phyloP scores from a whole-genome alignment of 2,797 vertebrate species.

The Graptemys geographica region DNA sequence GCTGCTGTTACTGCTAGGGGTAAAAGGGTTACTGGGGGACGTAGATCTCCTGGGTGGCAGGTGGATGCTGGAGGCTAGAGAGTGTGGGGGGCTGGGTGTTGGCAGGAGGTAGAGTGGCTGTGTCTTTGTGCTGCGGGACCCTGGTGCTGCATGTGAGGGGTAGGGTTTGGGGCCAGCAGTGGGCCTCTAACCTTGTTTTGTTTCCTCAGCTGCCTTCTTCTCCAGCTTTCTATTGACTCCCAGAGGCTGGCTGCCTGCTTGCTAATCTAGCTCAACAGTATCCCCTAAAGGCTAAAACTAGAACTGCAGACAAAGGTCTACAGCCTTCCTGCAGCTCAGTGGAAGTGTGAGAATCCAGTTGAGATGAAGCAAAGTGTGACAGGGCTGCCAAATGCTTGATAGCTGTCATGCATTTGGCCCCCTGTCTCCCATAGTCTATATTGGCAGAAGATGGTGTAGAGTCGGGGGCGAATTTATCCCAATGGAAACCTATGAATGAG shows the following conservation, averaged over 20 bases:
- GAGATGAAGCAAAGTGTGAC: neutral
- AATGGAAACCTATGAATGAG: neutral
- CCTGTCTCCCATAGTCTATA: neutral
- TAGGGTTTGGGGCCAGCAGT: neutral
- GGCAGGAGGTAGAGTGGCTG: neutral
- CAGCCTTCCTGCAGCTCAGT: neutral
- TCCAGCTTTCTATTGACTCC: neutral
- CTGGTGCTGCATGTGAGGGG: neutral
- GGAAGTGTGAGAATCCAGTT: neutral
- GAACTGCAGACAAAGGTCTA: neutral
- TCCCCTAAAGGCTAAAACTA: neutral
- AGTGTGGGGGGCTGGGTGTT: neutral
- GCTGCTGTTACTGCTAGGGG: neutral
- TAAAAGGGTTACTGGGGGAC: neutral
- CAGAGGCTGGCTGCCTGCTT: neutral
- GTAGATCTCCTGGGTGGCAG: neutral
- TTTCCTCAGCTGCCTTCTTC: neutral
- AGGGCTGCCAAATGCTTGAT: neutral
- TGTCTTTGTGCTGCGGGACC: neutral
- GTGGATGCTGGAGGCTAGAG: neutral
- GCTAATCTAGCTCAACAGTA: neutral
- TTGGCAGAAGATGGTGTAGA: neutral
- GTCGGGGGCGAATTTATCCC: rapidly evolving
- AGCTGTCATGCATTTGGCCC: neutral
- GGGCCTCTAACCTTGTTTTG: neutral